Evolutionary conservation across 1,140 invertebrate species (phyloP).

Genomic region (Lysiphlebus fabarum): DNA sequence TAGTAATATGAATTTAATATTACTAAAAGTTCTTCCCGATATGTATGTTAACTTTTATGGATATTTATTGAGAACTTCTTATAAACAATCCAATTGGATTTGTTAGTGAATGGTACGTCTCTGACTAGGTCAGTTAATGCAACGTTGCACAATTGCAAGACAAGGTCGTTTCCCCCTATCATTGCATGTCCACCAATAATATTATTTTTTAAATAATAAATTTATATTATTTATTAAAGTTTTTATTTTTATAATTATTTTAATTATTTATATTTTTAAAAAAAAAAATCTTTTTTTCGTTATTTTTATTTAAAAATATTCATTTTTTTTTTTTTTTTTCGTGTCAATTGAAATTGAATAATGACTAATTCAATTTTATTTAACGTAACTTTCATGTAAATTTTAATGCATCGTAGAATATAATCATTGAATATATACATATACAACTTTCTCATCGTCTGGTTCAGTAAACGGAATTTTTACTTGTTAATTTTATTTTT

Average conservation of each 20-base stretch:
- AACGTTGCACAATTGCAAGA: slow-evolving; percentile 34
- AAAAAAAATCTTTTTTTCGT: too few relatives aligned
- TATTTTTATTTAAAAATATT: too few relatives aligned
- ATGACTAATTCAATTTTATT: background rate
- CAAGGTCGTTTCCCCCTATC: slow-evolving; percentile 36
- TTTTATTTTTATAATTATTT: background rate
- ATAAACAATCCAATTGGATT: slow-evolving; percentile 25
- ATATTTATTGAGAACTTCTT: background rate
- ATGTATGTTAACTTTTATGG: background rate
- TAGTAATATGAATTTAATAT: background rate
- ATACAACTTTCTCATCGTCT: slow-evolving; percentile 15
- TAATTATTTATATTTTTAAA: background rate
- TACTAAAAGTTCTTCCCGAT: too few relatives aligned
- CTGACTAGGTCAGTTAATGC: slow-evolving; percentile 36
- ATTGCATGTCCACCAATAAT: slow-evolving; percentile 15
- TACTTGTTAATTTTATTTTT: slow-evolving; percentile 9
- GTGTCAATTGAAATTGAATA: background rate
- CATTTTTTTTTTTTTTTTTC: background rate
- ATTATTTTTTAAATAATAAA: slow-evolving; percentile 6
- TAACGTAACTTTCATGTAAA: background rate
- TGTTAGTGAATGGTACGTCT: slow-evolving; percentile 35
- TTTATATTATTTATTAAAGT: background rate
- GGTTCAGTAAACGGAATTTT: slow-evolving; percentile 7
- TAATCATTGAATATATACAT: background rate
- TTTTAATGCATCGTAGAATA: background rate